Base-by-base conservation (phyloP, 1,140 invertebrate species). In the Xylocopa sonorina region DNA sequence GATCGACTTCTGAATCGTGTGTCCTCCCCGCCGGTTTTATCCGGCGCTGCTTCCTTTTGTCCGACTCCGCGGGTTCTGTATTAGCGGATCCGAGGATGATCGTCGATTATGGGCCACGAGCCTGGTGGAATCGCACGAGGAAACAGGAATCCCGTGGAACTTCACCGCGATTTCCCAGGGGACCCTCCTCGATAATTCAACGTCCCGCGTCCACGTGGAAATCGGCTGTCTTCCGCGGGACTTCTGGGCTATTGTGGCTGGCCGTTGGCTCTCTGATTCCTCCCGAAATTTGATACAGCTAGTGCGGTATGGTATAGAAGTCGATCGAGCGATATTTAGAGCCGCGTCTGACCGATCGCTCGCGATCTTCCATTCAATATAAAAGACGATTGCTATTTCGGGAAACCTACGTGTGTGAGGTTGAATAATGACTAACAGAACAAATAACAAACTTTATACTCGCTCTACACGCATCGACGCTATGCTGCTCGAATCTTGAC, bases 111-210 rank as follows among this genome's bases (percentile, higher is more conserved):
- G 51, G 77, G 51, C 41, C 63, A 53, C 16, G 64, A 50, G 63
- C 51, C 62, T 12, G 55, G 46, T 53, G 50, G 50, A 78, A 66
- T 51, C 57, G 38, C 57, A 57, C 64, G 34, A 57, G 60, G 71
- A 67, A 83, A 82, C 80, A 78, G 74, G 55, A 82, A 68, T 64
- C 78, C 75, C 82, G 24, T 41, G 57, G 81, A 87, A 85, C 76
- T 85, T 81, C 76, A 50, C 60, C 60, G 51, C 86, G 81, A 88
- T 88, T 88, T 88, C 85, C 83, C 84, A 79, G 68, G 84, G 80
- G 82, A 50, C 66, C 82, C 34, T 57, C 77, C 58, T 77, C 76
- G 80, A 87, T 87, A 85, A 87, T 84, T 85, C 85, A 81, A 87
- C 74, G 86, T 82, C 69, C 68, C 24, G 43, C 67, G 72, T 73